A percentile compares a stretch with the other conserved stretches of the same genome.
These are phyloP conservation scores for Pteropus alecto DNA, from an alignment of 2,113 vertebrate species.

Conservation along the genomic window DNA sequence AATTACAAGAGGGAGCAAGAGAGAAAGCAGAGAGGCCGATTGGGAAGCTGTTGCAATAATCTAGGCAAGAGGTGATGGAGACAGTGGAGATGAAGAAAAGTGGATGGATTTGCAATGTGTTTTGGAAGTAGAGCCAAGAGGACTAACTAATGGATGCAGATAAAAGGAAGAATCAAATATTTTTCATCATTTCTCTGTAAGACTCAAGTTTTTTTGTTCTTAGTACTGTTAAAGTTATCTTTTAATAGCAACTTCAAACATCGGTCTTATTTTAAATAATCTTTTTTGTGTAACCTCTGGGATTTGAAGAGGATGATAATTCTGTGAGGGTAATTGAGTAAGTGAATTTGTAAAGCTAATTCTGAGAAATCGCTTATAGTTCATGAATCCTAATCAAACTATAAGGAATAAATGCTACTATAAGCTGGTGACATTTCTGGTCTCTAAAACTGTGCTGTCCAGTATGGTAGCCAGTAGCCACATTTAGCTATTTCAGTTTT, in stretches of 20 bases:
- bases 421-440: neutral
- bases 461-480: neutral
- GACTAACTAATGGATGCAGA: neutral
- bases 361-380: neutral
- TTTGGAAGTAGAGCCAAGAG: neutral
- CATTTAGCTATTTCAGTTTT: neutral
- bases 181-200: slow-evolving; percentile 30
- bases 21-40: neutral
- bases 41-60: neutral
- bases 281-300: neutral
- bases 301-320: neutral
- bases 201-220: neutral
- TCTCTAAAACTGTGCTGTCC: neutral
- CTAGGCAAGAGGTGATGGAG: neutral
- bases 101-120: neutral
- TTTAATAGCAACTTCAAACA: neutral
- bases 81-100: neutral
- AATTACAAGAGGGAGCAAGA: neutral
- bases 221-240: slow-evolving; percentile 8
- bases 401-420: neutral
- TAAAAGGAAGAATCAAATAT: neutral
- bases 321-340: neutral
- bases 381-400: neutral
- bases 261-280: neutral
- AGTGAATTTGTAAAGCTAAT: slow-evolving; percentile 2